Evolutionary conservation across 2,113 vertebrate genomes (phyloP), one percentile per base, ranked within the genome.

Genomic region (Pagrus major): DNA sequence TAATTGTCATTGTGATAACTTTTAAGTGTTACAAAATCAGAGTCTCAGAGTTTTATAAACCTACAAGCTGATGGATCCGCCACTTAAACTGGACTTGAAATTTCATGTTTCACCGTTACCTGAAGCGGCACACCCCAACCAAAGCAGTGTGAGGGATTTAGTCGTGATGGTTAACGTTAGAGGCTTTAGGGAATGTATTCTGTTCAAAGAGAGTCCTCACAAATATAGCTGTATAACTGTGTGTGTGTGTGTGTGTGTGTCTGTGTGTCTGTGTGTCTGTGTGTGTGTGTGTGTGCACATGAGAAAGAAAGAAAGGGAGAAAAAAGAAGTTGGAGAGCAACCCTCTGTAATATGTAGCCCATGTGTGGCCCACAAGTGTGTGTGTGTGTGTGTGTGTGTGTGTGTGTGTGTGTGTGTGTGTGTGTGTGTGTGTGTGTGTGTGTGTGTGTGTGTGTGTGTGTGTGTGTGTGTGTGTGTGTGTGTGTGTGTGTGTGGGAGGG

Each of bases 281-380:
- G 70, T 77, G 51, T 72, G 52, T 55, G 41, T 37, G n/a, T n/a
- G n/a, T n/a, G n/a, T n/a, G n/a, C n/a, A 21, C 33, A n/a, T 59
- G 27, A 71, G 37, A 76, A 64, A 64, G 67, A 85, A 76, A 56
- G 31, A 78, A 60, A 37, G 25, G 29, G 42, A 83, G 59, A 64
- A 80, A 88, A 81, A 37, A 88, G 49, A 82, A 76, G 71, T 65
- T 85, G 80, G 70, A 87, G 83, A 81, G 76, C 66, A 63, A 71
- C 58, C 58, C 71, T 78, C 74, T 74, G 83, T 83, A 80, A 90
- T 92, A 81, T 83, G 87, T 68, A 78, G 80, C 88, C 86, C 92
- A 89, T 88, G 90, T 94, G 92, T 92, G 90, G 90, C 88, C 86
- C 72, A 81, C 55, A 39, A 81, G 72, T 77, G 70, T 78, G 71